Conservation (phyloP, 2,113 vertebrate species). For the Natator depressus region DNA sequence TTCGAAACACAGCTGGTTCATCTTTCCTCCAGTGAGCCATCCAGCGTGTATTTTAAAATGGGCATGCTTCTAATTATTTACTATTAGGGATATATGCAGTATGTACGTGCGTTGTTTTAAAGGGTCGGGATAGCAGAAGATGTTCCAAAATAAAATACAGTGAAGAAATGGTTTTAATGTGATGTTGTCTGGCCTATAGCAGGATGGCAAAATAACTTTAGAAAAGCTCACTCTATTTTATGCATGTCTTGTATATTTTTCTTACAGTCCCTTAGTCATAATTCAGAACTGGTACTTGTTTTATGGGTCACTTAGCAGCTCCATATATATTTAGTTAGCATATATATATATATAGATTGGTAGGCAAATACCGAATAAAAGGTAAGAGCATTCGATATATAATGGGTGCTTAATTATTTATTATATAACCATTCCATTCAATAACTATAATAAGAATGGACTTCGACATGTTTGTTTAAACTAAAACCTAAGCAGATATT, state of each 20-base stretch:
- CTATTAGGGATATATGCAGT: neutral
- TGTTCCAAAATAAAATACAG: neutral
- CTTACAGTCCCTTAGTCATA: constrained; percentile 18
- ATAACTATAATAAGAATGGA: neutral
- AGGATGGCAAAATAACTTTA: constrained; percentile 19
- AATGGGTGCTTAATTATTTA: neutral
- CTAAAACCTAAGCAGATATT: neutral
- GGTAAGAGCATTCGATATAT: neutral
- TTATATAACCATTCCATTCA: neutral
- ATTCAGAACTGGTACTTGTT: constrained; percentile 51
- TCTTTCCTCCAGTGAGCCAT: neutral
- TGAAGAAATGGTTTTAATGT: neutral
- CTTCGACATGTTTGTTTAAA: neutral
- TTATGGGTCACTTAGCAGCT: constrained; percentile 62
- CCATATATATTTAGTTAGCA: constrained; percentile 59
- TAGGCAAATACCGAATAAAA: neutral
- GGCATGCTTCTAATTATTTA: neutral
- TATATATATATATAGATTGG: constrained; percentile 1
- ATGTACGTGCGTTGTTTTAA: neutral
- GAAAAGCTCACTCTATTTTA: constrained; percentile 26
- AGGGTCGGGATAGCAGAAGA: neutral
- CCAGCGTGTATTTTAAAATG: neutral
- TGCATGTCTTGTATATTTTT: neutral
- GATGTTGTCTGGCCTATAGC: constrained; percentile 33
- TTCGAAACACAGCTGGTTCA: neutral